Conservation (phyloP, 2,113 vertebrate genomes). For the Elgaria multicarinata region DNA sequence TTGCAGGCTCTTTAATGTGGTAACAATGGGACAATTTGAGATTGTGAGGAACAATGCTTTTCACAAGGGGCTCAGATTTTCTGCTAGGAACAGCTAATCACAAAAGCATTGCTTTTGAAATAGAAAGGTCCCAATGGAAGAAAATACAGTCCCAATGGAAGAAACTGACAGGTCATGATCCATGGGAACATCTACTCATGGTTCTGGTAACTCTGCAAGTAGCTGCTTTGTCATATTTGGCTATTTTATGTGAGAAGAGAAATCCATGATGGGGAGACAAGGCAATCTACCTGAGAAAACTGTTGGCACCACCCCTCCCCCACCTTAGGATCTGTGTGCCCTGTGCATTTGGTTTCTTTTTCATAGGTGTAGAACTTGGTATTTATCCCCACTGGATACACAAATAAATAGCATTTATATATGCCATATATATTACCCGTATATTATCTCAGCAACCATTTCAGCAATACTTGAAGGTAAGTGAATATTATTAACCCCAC, state of each 20-base stretch:
- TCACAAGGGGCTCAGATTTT: background rate
- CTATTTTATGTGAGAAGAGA: background rate
- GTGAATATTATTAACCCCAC: no score
- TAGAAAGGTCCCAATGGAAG: background rate
- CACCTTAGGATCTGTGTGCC: no score
- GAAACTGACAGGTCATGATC: slow-evolving; percentile 13
- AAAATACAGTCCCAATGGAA: no score
- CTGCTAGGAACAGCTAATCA: background rate
- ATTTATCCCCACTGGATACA: background rate
- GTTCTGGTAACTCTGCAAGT: slow-evolving; percentile 3
- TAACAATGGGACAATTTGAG: background rate
- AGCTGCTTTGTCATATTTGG: background rate
- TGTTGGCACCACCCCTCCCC: no score
- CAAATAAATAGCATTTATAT: background rate
- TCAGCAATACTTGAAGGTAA: background rate
- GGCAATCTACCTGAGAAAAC: no score
- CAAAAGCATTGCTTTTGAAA: background rate
- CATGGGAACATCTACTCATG: background rate
- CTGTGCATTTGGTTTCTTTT: no score
- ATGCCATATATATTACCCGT: background rate
- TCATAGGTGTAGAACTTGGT: no score
- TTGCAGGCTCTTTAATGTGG: background rate
- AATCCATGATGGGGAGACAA: no score
- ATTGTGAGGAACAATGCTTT: background rate
- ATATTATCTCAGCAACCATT: background rate